These are phyloP conservation scores for Simalia tracyae DNA, from an alignment of 2,797 vertebrate genomes.

Conservation along the genomic window DNA sequence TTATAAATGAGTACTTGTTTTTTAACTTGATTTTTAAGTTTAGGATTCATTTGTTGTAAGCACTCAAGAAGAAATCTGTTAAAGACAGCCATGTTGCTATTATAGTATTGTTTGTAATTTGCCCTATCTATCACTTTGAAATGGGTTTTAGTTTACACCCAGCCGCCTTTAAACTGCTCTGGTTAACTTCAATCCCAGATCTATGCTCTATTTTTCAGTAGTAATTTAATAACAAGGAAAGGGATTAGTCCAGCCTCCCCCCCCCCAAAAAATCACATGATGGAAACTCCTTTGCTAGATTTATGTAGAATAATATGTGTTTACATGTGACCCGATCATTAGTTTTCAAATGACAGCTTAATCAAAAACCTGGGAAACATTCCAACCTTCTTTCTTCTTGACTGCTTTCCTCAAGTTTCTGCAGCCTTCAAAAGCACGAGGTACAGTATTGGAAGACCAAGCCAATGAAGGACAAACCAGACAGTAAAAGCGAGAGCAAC, in stretches of 20 bases:
- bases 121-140: background rate
- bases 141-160: constrained; percentile 10
- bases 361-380: constrained; percentile 76
- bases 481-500: constrained; percentile 79
- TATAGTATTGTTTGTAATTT: background rate
- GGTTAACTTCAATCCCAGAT: background rate
- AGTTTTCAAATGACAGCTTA: constrained; percentile 72
- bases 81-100: background rate
- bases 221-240: background rate
- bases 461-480: constrained; percentile 82
- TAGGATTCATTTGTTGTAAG: background rate
- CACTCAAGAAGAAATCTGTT: background rate
- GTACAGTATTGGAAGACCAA: constrained; percentile 83
- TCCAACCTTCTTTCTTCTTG: constrained; percentile 90
- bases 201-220: too few relatives aligned
- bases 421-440: constrained; percentile 87
- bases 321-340: constrained; percentile 70
- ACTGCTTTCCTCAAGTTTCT: constrained; percentile 85
- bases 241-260: background rate
- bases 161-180: constrained; percentile 35
- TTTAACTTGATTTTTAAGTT: background rate
- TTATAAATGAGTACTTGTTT: background rate
- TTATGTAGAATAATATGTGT: constrained; percentile 54
- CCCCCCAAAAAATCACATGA: background rate
- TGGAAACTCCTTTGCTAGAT: background rate